Base-by-base conservation (phyloP, 1,140 invertebrate genomes). In the Apocrypta bakeri region DNA sequence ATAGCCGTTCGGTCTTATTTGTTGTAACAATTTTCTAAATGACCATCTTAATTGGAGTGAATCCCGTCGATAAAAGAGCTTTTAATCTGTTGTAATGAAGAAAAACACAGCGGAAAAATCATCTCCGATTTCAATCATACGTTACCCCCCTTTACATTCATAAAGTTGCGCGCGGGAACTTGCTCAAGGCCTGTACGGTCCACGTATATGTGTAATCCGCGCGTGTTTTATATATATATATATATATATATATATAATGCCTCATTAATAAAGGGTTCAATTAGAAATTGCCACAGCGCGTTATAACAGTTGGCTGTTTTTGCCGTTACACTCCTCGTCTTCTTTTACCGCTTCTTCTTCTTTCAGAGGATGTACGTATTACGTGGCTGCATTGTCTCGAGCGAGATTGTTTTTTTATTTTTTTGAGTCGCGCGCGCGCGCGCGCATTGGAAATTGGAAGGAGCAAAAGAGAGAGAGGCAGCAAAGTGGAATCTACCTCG, bases 401-500 rank as follows among this genome's bases (percentile, higher is more conserved):
- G 17, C 64, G 25, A 68, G 64, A 4, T 2, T 17, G 40, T 40
- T 64, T 68, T 21, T 2, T 17, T 66, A 27, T 64, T 68, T 31
- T 27, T 68, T 68, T 8, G 24, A 68, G 64, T 68, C 64, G 64
- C 14, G 61, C 61, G 61, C 64, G 64, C 14, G 61, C 61, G 61
- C 29, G 12, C 24, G 76, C 1, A n/a, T n/a, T 71, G 63, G 27
- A 76, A 33, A 48, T 29, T 9, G 76, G 63, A 42, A 78, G 63
- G 14, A 68, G 64, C 33, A 31, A 66, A 37, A 33, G 48, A 27
- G 56, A 17, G 3, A 14, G 27, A 31, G 2, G n/a, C 86, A 86
- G 87, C 88, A 89, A 89, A 87, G 87, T 87, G 86, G 76, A 85
- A 87, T 88, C 87, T 86, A 87, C 87, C 87, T 87, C 86, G 86